Percentiles rank a stretch among this genome's conserved stretches.
Evolutionary conservation across 2,113 vertebrate species (phyloP).

Genomic region (Rattus rattus): DNA sequence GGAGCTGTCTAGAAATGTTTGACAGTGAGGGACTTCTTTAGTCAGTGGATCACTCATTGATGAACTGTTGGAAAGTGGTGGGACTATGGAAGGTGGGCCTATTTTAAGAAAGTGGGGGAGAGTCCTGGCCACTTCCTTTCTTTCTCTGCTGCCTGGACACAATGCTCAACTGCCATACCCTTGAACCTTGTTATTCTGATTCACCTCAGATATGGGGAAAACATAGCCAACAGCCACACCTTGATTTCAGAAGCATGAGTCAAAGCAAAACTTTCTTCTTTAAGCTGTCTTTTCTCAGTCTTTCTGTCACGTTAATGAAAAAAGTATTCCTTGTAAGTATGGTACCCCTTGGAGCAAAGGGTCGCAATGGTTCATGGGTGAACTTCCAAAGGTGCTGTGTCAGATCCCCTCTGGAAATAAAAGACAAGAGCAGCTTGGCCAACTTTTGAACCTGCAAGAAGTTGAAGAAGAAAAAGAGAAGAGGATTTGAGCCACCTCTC

Average conservation of each 20-base stretch:
- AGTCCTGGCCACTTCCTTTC: neutral
- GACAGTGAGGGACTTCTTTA: neutral
- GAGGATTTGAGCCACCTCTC: constrained; percentile 97
- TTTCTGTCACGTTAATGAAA: neutral
- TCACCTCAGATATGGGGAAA: neutral
- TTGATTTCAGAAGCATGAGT: neutral
- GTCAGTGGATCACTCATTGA: neutral
- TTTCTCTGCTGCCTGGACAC: neutral
- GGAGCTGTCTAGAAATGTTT: neutral
- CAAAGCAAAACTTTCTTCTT: neutral
- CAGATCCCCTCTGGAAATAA: neutral
- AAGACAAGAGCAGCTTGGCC: constrained; percentile 97
- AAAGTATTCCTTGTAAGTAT: neutral
- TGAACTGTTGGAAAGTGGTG: neutral
- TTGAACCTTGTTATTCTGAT: neutral
- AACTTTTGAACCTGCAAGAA: constrained; percentile 97
- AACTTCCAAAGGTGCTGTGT: too few species aligned
- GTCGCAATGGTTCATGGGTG: too few species aligned
- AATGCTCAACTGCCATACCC: neutral
- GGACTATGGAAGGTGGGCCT: neutral
- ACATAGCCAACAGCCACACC: neutral
- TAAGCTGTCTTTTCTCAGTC: neutral
- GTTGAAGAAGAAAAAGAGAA: constrained; percentile 97
- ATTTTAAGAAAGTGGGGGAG: neutral
- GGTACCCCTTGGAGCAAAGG: neutral